These are phyloP conservation scores for Subacronicta megacephala DNA, from an alignment of 2,888 invertebrate genomes.

Conservation along the genomic window DNA sequence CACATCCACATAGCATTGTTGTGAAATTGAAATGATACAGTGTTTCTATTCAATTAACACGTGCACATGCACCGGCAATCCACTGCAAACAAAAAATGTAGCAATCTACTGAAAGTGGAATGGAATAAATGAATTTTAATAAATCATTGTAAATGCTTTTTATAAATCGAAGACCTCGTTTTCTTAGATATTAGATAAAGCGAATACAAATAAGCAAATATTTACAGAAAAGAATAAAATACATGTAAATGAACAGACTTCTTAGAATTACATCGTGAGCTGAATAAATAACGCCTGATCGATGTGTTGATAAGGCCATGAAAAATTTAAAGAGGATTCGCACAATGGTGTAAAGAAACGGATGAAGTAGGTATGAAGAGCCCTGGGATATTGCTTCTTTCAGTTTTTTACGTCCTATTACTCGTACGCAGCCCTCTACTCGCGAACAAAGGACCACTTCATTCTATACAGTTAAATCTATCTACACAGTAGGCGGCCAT, in stretches of 20 bases:
- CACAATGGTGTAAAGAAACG: conserved; percentile 74
- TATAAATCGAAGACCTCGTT: conserved; percentile 57
- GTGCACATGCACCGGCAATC: conserved; percentile 1
- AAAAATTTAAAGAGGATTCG: conserved; percentile 80
- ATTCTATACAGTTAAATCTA: conserved; percentile 68
- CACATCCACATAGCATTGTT: conserved; percentile 34
- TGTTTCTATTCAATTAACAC: conserved; percentile 37
- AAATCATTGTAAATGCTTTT: conserved; percentile 54
- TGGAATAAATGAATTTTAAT: conserved; percentile 29
- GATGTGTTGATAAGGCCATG: conserved; percentile 84
- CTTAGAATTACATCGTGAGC: conserved; percentile 81
- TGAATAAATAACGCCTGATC: conserved; percentile 85
- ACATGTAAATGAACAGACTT: conserved; percentile 85
- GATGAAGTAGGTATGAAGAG: conserved; percentile 70
- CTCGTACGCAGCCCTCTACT: conserved; percentile 68
- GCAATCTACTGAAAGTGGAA: conserved; percentile 10
- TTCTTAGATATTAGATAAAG: conserved; percentile 76
- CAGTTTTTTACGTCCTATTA: conserved; percentile 71
- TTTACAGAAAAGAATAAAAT: conserved; percentile 76
- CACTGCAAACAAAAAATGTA: conserved; percentile 13
- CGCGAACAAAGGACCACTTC: conserved; percentile 74
- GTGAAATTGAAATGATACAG: conserved; percentile 37
- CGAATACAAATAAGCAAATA: conserved; percentile 76
- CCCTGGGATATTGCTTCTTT: conserved; percentile 74
- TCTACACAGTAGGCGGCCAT: conserved; percentile 47